Evolutionary conservation across 2,113 vertebrate genomes (phyloP).

Genomic region (Bubo blakistoni): DNA sequence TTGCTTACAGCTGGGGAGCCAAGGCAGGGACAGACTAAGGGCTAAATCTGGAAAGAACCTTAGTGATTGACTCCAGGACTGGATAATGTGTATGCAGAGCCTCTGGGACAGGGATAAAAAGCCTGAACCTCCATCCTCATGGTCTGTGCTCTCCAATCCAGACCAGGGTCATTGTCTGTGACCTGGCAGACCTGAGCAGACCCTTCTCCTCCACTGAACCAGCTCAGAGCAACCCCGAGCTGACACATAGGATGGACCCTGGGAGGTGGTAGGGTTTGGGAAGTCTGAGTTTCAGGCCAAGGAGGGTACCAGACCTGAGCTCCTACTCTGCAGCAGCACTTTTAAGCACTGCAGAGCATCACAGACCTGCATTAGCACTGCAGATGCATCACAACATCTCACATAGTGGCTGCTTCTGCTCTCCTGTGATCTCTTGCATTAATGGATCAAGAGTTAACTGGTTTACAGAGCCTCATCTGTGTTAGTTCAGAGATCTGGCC

Average conservation of each 20-base stretch:
- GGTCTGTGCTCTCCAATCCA: neutral
- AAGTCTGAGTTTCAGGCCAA: neutral
- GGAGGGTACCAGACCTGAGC: neutral
- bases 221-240: neutral
- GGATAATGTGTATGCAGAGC: neutral
- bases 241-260: neutral
- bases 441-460: neutral
- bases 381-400: neutral
- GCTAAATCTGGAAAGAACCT: neutral
- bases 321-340: neutral
- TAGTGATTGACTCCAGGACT: rapidly evolving
- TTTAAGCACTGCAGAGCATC: neutral
- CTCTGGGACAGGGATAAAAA: neutral
- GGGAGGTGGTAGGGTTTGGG: neutral
- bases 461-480: neutral
- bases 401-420: neutral
- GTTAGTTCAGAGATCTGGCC: neutral
- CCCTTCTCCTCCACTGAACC: neutral
- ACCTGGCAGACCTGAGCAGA: neutral
- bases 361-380: neutral
- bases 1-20: neutral
- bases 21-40: neutral
- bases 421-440: neutral
- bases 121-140: too few species aligned
- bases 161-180: neutral